A percentile compares a stretch with the other conserved stretches of the same genome.
These are phyloP conservation scores for Drosophila trichaetosa DNA, from an alignment of 2,888 invertebrate genomes.

Conservation along the genomic window DNA sequence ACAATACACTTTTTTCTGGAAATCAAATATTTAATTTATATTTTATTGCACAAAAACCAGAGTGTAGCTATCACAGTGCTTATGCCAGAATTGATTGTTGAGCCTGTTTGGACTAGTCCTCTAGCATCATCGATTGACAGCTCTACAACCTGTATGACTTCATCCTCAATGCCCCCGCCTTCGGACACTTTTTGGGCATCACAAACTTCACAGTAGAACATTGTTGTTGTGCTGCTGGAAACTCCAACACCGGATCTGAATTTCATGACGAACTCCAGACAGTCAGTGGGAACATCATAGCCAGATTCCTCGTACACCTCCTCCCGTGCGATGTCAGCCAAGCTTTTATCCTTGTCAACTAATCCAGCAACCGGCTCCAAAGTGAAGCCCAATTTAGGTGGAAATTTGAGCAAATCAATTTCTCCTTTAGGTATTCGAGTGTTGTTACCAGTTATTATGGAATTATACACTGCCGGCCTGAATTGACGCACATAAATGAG, in stretches of 20 bases:
- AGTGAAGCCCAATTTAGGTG: slow-evolving; percentile 90
- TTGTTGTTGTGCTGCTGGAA: slow-evolving; percentile 33
- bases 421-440: slow-evolving; percentile 64
- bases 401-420: slow-evolving; percentile 89
- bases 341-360: slow-evolving; percentile 91
- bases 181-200: slow-evolving; percentile 49
- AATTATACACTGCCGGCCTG: slow-evolving; percentile 92
- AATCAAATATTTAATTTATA: slow-evolving; percentile 1
- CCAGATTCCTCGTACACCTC: slow-evolving; percentile 96
- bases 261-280: slow-evolving; percentile 37
- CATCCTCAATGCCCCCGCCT: slow-evolving; percentile 53
- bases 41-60: slow-evolving; percentile 59
- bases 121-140: slow-evolving; percentile 51
- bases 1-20: not conserved
- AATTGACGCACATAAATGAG: slow-evolving; percentile 96
- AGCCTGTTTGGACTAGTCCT: slow-evolving; percentile 39
- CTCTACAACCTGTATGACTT: slow-evolving; percentile 62
- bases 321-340: slow-evolving; percentile 92
- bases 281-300: slow-evolving; percentile 48
- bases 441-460: slow-evolving; percentile 87
- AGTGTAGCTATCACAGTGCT: slow-evolving; percentile 36
- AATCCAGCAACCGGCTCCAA: slow-evolving; percentile 97
- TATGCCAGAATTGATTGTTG: slow-evolving; percentile 40
- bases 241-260: slow-evolving; percentile 62
- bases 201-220: slow-evolving; percentile 64